Evolutionary conservation across 2,113 vertebrate genomes (phyloP).

Genomic region (Pomatostomus ruficeps): DNA sequence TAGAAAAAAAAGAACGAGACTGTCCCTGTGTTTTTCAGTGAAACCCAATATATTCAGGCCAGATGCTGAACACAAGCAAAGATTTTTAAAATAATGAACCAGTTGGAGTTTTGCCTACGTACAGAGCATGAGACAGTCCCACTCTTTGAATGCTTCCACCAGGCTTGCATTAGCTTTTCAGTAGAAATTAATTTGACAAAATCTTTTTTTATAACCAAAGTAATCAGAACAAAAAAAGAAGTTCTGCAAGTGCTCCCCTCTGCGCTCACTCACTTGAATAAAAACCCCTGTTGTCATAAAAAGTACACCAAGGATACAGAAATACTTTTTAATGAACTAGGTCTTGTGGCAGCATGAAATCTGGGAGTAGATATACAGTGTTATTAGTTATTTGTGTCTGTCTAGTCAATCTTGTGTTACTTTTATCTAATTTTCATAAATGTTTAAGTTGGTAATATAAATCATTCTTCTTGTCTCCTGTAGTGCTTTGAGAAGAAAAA

Average conservation of each 20-base stretch:
- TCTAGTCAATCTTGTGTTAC: background rate
- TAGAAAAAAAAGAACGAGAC: background rate
- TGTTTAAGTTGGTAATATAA: background rate
- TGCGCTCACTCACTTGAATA: constrained; percentile 21
- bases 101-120: background rate
- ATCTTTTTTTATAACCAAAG: background rate
- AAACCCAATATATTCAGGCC: background rate
- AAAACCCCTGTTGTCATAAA: background rate
- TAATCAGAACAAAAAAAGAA: constrained; percentile 16
- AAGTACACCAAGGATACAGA: background rate
- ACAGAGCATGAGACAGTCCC: background rate
- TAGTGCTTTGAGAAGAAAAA: background rate
- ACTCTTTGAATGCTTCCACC: background rate
- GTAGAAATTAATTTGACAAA: constrained; percentile 12
- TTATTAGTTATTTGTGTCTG: background rate
- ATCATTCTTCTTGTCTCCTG: background rate
- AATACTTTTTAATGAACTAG: constrained; percentile 39
- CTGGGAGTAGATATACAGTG: background rate
- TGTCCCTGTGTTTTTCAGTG: background rate
- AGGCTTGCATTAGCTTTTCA: background rate
- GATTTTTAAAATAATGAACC: background rate
- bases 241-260: background rate
- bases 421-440: constrained; percentile 3
- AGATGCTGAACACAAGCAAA: background rate
- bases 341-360: constrained; percentile 7